Evolutionary conservation across 2,797 vertebrate species (phyloP).

Genomic region (Danionella dracula): DNA sequence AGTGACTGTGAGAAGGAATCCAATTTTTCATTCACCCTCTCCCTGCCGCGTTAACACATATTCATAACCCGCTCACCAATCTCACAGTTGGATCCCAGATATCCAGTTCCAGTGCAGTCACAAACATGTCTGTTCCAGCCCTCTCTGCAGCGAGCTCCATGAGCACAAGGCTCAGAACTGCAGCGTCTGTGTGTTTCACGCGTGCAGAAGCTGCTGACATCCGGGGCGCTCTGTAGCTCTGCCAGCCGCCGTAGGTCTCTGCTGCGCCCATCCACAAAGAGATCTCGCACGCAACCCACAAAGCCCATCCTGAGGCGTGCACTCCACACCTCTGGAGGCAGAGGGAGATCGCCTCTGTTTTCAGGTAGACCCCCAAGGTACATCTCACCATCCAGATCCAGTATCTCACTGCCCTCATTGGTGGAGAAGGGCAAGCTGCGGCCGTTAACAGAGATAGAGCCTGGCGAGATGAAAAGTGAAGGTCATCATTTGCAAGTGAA

Average conservation of each 20-base stretch:
- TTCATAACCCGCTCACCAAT: conserved; percentile 66
- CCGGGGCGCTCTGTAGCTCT: conserved; percentile 71
- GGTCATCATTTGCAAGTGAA: neutral
- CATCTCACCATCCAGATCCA: conserved; percentile 88
- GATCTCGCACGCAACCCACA: conserved; percentile 88
- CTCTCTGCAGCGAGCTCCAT: conserved; percentile 80
- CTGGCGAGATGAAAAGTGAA: conserved; percentile 47
- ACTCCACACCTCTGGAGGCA: conserved; percentile 88
- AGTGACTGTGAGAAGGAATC: neutral
- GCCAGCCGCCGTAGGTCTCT: conserved; percentile 81
- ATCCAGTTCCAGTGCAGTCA: conserved; percentile 85
- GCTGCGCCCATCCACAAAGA: conserved; percentile 89
- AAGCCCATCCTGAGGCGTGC: conserved; percentile 83
- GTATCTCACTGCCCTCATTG: conserved; percentile 86
- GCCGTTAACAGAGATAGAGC: conserved; percentile 87
- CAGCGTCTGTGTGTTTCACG: conserved; percentile 82
- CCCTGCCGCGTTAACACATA: conserved; percentile 6
- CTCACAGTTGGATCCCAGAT: conserved; percentile 81
- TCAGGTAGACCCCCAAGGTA: conserved; percentile 89
- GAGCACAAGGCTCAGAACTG: conserved; percentile 75
- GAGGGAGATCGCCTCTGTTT: conserved; percentile 67
- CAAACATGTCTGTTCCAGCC: conserved; percentile 94
- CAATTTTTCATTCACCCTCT: neutral
- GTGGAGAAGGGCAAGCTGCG: conserved; percentile 83
- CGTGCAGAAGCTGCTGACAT: conserved; percentile 81